Conservation (phyloP, 2,113 vertebrate species). For the Sylvia atricapilla region DNA sequence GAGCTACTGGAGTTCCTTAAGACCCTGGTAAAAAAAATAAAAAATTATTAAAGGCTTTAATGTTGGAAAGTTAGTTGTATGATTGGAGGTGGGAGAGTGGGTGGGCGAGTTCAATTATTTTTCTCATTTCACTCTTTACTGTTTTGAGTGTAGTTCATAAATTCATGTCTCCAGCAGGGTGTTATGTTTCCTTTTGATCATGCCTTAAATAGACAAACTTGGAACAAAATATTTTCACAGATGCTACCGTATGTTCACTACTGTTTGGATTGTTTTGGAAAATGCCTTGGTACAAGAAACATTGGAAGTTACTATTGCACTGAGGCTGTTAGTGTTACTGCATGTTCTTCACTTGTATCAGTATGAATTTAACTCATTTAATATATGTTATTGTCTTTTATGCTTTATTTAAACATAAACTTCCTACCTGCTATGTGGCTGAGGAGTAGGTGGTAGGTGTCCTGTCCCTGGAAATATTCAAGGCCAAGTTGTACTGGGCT, state of each 20-base stretch:
- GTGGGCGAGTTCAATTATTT: background rate
- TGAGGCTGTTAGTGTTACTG: background rate
- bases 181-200: background rate
- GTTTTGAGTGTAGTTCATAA: background rate
- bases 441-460: background rate
- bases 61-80: background rate
- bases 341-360: background rate
- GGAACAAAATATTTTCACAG: background rate
- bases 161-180: background rate
- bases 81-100: background rate
- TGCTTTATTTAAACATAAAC: background rate
- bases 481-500: background rate
- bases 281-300: background rate
- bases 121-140: background rate
- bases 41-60: background rate
- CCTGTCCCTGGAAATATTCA: background rate
- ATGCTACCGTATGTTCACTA: background rate
- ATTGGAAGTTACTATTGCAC: background rate
- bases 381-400: background rate
- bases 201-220: background rate
- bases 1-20: constrained; percentile 86
- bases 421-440: background rate
- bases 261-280: background rate
- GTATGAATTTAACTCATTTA: background rate
- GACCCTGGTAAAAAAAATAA: constrained; percentile 81